Evolutionary conservation across 2,797 vertebrate species (phyloP).

Genomic region (Hydrophis major): DNA sequence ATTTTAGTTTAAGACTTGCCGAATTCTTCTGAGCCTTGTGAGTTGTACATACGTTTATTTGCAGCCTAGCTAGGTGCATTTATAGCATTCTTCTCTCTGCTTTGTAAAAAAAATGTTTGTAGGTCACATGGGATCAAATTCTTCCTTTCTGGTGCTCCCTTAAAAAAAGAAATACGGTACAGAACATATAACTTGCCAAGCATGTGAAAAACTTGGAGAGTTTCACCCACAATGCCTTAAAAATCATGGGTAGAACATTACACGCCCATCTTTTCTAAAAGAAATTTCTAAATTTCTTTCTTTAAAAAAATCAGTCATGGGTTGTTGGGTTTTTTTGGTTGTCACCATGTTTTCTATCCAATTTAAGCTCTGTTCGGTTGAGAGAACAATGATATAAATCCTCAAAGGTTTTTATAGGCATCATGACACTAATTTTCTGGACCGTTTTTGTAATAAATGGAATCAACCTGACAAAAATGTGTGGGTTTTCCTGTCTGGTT

Average conservation of each 20-base stretch:
- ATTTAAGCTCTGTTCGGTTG: conserved; percentile 32
- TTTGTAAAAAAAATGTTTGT: conserved; percentile 22
- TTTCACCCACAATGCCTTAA: conserved; percentile 56
- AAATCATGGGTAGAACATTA: not conserved
- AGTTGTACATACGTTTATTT: not conserved
- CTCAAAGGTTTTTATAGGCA: conserved; percentile 51
- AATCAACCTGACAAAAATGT: conserved; percentile 29
- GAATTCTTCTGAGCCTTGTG: not conserved
- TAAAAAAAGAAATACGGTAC: conserved; percentile 15
- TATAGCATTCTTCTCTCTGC: conserved; percentile 20
- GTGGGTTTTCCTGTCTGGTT: not conserved
- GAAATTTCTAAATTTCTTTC: not conserved
- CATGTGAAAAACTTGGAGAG: conserved; percentile 33
- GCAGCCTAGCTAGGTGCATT: not conserved
- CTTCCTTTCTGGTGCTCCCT: conserved; percentile 41
- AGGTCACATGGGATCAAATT: conserved; percentile 32
- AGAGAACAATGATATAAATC: conserved; percentile 25
- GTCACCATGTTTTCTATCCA: conserved; percentile 18
- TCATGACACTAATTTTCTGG: conserved; percentile 53
- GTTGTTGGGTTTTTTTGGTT: not conserved
- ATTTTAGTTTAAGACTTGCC: conserved; percentile 32
- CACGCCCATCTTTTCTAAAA: conserved; percentile 28
- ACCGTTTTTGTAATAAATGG: conserved; percentile 64
- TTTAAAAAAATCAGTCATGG: not conserved
- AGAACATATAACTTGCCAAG: conserved; percentile 19